Base-by-base conservation (phyloP, 2,888 invertebrate genomes). In the Dusona sp. region DNA sequence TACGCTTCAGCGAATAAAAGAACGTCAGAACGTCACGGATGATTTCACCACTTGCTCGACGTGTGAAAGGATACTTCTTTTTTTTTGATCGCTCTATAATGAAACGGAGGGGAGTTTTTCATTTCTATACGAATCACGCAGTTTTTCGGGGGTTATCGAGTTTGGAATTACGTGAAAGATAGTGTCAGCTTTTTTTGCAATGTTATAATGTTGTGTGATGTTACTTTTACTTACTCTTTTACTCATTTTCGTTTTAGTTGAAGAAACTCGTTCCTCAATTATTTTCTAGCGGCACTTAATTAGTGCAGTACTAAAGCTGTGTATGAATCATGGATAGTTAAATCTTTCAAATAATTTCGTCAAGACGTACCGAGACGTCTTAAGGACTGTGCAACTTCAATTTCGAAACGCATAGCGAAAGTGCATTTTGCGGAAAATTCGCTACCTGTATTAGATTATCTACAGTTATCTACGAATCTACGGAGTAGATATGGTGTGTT, bases 1-100 rank as follows among this genome's bases (percentile, higher is more conserved):
- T 79, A 74, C 57, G 45, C 29, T n/a, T 25, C 36, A 38, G 8
- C 45, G 70, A 75, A 75, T 68, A 38, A 78, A 78, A 33, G 48
- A 75, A 80, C 77, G 84, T 80, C 70, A 42, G 45, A 65, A 48
- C 54, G 38, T 72, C 67, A 79, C 38, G 64, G 51, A 79, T 68
- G 48, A 75, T 61, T 70, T 79, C 57, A 16, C 38, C 72, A 42
- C 51, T 79, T 75, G 79, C 64, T 25, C 6, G 48, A 36, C 61
- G n/a, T n/a, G 54, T 84, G 51, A 79, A 84, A 75, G 45, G 64
- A 75, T 42, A 54, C 33, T 64, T 79, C 45, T 36, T 25, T 64
- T 25, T 64, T 13, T 67, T 68, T 77, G 72, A 73, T 64, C 70
- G 22, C 51, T 45, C 2, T 29, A n/a, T 54, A 64, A 70, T 48